Evolutionary conservation across 1,140 invertebrate genomes (phyloP).

Genomic region (Vollenhovia emeryi): DNA sequence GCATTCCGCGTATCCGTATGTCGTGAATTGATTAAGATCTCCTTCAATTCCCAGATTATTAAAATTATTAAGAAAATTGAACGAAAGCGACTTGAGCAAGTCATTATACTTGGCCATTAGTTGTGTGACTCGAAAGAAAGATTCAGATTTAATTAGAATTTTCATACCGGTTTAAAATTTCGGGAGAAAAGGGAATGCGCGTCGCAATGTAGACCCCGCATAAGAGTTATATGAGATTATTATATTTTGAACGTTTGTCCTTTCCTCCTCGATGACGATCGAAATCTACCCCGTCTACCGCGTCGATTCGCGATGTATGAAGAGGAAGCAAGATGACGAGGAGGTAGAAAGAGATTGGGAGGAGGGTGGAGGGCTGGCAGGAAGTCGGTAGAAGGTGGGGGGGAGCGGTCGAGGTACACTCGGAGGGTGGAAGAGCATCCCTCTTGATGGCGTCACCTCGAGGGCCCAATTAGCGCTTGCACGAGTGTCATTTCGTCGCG

Average conservation of each 20-base stretch:
- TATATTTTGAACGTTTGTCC: neutral
- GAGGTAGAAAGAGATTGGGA: conserved; percentile 26
- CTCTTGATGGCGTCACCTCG: conserved; percentile 81
- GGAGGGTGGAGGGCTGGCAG: neutral
- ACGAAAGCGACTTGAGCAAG: neutral
- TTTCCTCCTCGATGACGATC: neutral
- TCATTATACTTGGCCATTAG: neutral
- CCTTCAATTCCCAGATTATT: neutral
- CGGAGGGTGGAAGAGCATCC: conserved; percentile 77
- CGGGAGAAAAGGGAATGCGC: neutral
- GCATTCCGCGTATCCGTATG: too few species aligned
- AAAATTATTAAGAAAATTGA: neutral
- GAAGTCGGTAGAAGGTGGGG: conserved; percentile 45
- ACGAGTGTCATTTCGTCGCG: conserved; percentile 84
- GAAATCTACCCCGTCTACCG: conserved; percentile 10
- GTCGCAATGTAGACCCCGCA: too few species aligned
- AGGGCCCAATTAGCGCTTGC: conserved; percentile 85
- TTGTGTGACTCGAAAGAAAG: neutral
- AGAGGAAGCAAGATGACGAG: neutral
- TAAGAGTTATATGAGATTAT: neutral
- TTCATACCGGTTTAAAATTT: neutral
- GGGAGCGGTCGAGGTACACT: conserved; percentile 42
- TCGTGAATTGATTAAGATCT: neutral
- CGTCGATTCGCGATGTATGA: conserved; percentile 15
- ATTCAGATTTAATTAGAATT: neutral